phyloP scores from a whole-genome alignment of 2,113 vertebrate genomes.

The Megaleporinus macrocephalus region DNA sequence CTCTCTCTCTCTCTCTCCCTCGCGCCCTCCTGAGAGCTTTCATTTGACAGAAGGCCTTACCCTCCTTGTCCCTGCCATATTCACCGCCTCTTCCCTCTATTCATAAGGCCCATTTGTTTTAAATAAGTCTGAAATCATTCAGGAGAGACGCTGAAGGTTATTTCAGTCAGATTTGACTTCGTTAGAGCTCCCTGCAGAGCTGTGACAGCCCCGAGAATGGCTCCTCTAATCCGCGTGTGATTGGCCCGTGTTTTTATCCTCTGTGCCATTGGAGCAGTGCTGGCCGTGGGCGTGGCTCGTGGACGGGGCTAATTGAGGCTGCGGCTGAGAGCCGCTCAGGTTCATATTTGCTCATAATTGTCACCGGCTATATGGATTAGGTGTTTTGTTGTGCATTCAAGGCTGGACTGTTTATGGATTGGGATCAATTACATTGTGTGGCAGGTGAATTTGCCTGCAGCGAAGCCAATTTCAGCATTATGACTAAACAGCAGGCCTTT shows the following conservation, averaged over 20 bases:
- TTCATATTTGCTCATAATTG: conserved; percentile 52
- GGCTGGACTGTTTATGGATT: conserved; percentile 43
- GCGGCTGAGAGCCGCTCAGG: conserved; percentile 33
- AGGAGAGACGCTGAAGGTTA: conserved; percentile 65
- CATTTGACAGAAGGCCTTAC: conserved; percentile 43
- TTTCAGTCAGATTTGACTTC: conserved; percentile 49
- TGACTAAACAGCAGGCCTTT: conserved; percentile 57
- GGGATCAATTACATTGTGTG: conserved; percentile 47
- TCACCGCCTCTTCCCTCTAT: conserved; percentile 59
- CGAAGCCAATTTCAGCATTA: conserved; percentile 60
- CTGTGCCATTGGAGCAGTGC: conserved; percentile 32
- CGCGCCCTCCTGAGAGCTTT: conserved; percentile 44
- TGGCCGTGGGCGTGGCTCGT: conserved; percentile 6
- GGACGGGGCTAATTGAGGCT: conserved; percentile 44
- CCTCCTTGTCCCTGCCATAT: conserved; percentile 49
- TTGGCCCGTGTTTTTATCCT: conserved; percentile 36
- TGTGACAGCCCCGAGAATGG: conserved; percentile 11
- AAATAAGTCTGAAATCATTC: conserved; percentile 63
- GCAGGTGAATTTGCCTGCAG: conserved; percentile 43
- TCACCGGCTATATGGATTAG: conserved; percentile 48
- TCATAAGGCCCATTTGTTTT: conserved; percentile 69
- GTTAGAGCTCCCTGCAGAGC: conserved; percentile 25
- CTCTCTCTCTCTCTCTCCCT: neutral
- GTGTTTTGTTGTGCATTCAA: conserved; percentile 51
- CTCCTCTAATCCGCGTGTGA: conserved; percentile 25